Conservation (phyloP, 2,797 vertebrate genomes). For the Acipenser transmontanus region DNA sequence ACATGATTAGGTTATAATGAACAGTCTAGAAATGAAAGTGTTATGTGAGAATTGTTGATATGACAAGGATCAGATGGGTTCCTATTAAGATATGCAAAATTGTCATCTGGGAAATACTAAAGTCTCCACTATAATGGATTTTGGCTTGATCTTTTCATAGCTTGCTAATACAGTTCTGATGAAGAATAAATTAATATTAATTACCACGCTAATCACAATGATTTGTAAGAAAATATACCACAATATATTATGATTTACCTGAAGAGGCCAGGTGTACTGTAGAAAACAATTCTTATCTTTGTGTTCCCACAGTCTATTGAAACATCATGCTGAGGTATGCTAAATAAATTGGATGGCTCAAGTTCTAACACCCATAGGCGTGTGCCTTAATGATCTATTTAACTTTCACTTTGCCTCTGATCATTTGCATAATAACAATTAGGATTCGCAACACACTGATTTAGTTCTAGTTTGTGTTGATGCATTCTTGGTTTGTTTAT, state of each 20-base stretch:
- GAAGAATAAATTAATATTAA: constrained; percentile 29
- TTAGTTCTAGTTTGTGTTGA: background rate
- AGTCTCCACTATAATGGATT: constrained; percentile 2
- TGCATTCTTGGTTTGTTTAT: background rate
- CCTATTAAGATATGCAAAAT: constrained; percentile 30
- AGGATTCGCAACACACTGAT: background rate
- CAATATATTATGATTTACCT: too few relatives aligned
- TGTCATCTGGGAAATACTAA: constrained; percentile 23
- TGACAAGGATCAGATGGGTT: constrained; percentile 22
- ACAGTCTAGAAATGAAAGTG: constrained; percentile 18
- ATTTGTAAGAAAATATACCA: too few relatives aligned
- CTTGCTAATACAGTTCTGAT: constrained; percentile 30
- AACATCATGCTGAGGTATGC: too few relatives aligned
- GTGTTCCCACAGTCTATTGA: too few relatives aligned
- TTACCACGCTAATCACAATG: constrained; percentile 31
- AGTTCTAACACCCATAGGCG: background rate
- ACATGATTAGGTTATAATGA: constrained; percentile 15
- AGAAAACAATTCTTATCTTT: too few relatives aligned
- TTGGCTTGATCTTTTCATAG: constrained; percentile 29
- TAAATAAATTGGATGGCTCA: background rate
- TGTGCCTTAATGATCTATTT: constrained; percentile 2
- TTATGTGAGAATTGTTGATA: constrained; percentile 21
- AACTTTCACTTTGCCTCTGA: background rate
- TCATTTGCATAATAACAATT: constrained; percentile 11
- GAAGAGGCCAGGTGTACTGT: too few relatives aligned